A percentile compares a stretch with the other conserved stretches of the same genome.
Conservation (phyloP, 2,888 invertebrate species). For the Rhamphomyia laevipes region DNA sequence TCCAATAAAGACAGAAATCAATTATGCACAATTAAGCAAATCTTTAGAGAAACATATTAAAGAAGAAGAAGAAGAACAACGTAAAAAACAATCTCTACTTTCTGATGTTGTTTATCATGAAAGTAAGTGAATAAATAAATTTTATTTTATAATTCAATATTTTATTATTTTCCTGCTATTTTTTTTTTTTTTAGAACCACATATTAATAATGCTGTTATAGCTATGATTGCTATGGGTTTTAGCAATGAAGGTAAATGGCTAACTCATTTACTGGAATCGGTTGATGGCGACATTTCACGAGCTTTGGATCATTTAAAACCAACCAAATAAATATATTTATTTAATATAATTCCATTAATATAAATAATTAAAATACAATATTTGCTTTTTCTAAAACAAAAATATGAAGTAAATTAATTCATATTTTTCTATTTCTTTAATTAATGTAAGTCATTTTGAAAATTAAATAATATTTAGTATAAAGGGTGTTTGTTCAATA, state of each 20-base stretch:
- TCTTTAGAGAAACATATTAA: constrained; percentile 25
- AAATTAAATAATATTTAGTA: no score
- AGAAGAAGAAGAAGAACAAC: constrained; percentile 19
- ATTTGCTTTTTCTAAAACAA: no score
- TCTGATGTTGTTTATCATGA: neutral
- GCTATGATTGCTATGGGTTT: constrained; percentile 74
- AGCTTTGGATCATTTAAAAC: constrained; percentile 33
- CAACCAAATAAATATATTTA: constrained; percentile 20
- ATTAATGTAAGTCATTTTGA: no score
- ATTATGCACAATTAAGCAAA: constrained; percentile 24
- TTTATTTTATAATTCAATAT: neutral
- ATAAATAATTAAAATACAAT: no score
- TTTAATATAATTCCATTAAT: no score
- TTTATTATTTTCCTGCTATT: neutral
- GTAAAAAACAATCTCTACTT: no score
- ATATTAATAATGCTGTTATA: constrained; percentile 51
- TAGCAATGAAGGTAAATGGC: constrained; percentile 51
- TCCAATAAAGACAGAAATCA: constrained; percentile 2
- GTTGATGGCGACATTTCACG: constrained; percentile 33
- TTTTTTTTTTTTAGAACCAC: constrained; percentile 20
- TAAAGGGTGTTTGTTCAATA: no score
- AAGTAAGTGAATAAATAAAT: neutral
- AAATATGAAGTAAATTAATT: no score
- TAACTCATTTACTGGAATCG: constrained; percentile 32
- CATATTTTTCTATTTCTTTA: no score